These are phyloP conservation scores for Zaprionus capensis DNA, from an alignment of 1,140 invertebrate genomes.

Conservation along the genomic window DNA sequence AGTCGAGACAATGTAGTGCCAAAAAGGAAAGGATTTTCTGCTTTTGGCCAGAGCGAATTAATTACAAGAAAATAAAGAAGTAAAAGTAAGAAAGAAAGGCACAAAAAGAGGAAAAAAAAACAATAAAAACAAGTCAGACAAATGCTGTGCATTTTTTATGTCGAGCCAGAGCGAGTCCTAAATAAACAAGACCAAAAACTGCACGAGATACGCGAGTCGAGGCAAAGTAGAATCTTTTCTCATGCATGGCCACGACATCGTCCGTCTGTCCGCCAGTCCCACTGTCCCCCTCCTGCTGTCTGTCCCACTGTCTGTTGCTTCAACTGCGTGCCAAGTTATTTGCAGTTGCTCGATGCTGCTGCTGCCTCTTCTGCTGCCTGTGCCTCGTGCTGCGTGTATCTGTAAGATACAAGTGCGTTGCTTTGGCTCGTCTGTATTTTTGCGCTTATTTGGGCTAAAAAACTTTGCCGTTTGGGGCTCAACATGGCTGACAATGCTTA, in stretches of 20 bases:
- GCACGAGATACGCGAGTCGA: constrained; percentile 49
- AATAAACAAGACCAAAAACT: constrained; percentile 79
- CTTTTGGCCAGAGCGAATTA: constrained; percentile 64
- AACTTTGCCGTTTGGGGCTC: constrained; percentile 63
- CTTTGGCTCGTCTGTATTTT: constrained; percentile 57
- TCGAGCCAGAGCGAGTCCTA: constrained; percentile 60
- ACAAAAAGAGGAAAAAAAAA: constrained; percentile 41
- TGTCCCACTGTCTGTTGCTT: constrained; percentile 7
- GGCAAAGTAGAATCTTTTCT: constrained; percentile 70
- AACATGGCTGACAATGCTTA: constrained; percentile 80
- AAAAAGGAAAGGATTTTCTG: constrained; percentile 45
- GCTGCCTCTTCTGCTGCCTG: constrained; percentile 4
- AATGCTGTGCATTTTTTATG: constrained; percentile 73
- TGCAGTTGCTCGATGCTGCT: constrained; percentile 60
- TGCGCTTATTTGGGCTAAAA: constrained; percentile 82
- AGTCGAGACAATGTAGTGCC: constrained; percentile 32
- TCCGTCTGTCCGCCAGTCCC: background rate
- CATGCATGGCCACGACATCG: constrained; percentile 66
- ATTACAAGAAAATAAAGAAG: constrained; percentile 52
- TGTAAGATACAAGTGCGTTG: constrained; percentile 60
- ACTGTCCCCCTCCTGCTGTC: background rate
- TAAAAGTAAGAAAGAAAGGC: constrained; percentile 53
- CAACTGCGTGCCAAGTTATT: constrained; percentile 78
- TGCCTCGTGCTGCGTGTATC: constrained; percentile 50
- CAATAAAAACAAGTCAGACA: constrained; percentile 54